Percentiles rank a stretch among this genome's conserved stretches.
These are phyloP conservation scores for Cyanoramphus novaezelandiae DNA, from an alignment of 2,113 vertebrate species.

Conservation along the genomic window DNA sequence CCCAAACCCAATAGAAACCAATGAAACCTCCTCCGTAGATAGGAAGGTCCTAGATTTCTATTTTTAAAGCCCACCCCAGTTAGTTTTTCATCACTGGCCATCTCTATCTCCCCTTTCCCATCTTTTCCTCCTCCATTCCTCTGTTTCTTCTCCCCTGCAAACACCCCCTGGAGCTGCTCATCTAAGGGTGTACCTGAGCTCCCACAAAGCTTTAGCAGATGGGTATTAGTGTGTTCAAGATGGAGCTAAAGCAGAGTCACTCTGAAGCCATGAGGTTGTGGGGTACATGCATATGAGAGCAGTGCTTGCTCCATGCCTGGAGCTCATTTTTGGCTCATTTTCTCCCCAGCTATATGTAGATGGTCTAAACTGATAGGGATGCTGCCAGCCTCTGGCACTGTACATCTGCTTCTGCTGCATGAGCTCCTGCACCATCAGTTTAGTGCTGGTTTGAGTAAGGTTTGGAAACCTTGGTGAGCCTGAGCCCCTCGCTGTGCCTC, in stretches of 20 bases:
- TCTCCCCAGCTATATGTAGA: neutral
- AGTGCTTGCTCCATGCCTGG: rapidly evolving
- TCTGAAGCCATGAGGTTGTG: neutral
- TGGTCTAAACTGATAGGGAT: rapidly evolving
- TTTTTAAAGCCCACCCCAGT: neutral
- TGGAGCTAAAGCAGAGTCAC: neutral
- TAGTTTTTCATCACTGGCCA: neutral
- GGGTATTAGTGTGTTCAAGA: neutral
- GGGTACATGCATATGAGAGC: rapidly evolving
- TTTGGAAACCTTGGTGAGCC: neutral
- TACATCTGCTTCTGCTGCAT: neutral
- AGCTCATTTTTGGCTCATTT: neutral
- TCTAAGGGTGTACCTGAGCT: neutral
- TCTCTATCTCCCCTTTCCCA: neutral
- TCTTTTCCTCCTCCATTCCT: rapidly evolving
- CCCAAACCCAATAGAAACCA: neutral
- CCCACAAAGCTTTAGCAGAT: neutral
- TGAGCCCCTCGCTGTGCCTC: neutral
- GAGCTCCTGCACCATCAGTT: rapidly evolving
- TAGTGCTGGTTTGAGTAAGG: neutral
- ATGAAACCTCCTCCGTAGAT: neutral
- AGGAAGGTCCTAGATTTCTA: neutral
- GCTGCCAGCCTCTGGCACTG: neutral
- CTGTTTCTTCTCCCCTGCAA: neutral
- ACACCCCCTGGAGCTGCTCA: neutral